Evolutionary conservation across 1,140 invertebrate genomes (phyloP), one percentile per base, ranked within the genome.

Genomic region (Onthophagus taurus): DNA sequence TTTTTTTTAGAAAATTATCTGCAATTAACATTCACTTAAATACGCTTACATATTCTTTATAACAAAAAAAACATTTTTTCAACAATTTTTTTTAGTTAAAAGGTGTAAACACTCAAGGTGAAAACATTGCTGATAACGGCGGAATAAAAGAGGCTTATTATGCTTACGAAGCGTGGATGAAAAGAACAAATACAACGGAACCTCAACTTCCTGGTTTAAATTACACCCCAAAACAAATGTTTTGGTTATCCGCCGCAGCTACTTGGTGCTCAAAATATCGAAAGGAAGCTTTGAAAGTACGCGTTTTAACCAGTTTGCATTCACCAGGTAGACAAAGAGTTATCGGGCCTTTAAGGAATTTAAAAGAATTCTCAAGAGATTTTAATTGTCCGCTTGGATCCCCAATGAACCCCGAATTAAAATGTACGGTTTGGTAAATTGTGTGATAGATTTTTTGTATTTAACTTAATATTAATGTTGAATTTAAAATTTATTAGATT

Each of bases 271-370:
- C 66, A 21, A 68, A 72, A 50, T 67, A 63, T 58, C 59, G 62
- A 48, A 66, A 63, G 35, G 74, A 69, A 63, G 59, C 58, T 36
- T 50, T 31, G 45, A 48, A 19, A 56, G 58, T 69, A 4, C 60
- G 54, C 30, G 60, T 74, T 23, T 59, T 70, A 3, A 70, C 67
- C 1, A 67, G 66, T 18, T 59, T 48, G 4, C 47, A 45, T 24
- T 55, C 42, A 70, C 77, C 49, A 78, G 86, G 67, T 70, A 81
- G 7, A 65, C 81, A 83, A 71, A 78, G 89, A 18, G 86, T 96
- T 1, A 72, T 86, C 34, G 90, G 91, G 2, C 85, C 89, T 1
- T 64, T 96, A n/a, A 85, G 86, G 20, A 96, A 96, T 62, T 82
- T 87, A 69, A 70, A 78, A 33, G 85, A 92, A 45, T 97, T 96